phyloP scores from a whole-genome alignment of 2,888 invertebrate species.

The Caradrina kadenii region DNA sequence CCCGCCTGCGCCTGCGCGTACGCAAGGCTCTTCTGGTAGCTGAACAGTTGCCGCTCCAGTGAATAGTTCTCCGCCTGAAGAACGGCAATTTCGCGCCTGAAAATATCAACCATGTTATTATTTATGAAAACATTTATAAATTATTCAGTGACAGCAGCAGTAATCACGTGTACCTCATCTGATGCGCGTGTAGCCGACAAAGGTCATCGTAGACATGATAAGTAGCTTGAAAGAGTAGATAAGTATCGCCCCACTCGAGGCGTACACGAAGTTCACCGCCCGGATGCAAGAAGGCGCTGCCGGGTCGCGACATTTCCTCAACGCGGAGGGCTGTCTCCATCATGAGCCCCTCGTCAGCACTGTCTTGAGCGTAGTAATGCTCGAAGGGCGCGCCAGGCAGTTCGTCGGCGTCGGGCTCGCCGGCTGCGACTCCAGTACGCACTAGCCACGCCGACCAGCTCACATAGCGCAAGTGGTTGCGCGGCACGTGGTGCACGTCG shows the following conservation, averaged over 20 bases:
- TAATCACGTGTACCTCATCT: conserved; percentile 92
- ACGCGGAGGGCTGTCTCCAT: conserved; percentile 95
- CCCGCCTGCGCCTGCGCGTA: conserved; percentile 92
- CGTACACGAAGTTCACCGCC: conserved; percentile 94
- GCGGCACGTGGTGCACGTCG: conserved; percentile 94
- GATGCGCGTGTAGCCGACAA: conserved; percentile 94
- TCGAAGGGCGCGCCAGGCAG: conserved; percentile 94
- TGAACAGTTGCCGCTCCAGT: conserved; percentile 95
- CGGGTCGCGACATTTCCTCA: conserved; percentile 92
- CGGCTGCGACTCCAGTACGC: conserved; percentile 86
- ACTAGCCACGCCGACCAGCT: conserved; percentile 94
- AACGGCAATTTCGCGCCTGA: conserved; percentile 94
- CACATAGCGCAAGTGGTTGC: conserved; percentile 93
- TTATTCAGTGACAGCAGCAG: neutral
- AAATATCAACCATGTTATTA: conserved; percentile 64
- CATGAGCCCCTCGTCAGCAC: conserved; percentile 94
- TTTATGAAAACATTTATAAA: neutral
- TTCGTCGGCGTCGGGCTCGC: conserved; percentile 92
- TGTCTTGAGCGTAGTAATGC: conserved; percentile 95
- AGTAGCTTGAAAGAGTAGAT: conserved; percentile 94
- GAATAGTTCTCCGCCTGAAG: conserved; percentile 96
- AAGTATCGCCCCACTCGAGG: conserved; percentile 95
- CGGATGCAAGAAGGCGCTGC: conserved; percentile 93
- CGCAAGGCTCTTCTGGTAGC: conserved; percentile 95
- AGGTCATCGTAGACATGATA: conserved; percentile 96